Conservation (phyloP, 2,113 vertebrate species). For the Mesitornis unicolor region DNA sequence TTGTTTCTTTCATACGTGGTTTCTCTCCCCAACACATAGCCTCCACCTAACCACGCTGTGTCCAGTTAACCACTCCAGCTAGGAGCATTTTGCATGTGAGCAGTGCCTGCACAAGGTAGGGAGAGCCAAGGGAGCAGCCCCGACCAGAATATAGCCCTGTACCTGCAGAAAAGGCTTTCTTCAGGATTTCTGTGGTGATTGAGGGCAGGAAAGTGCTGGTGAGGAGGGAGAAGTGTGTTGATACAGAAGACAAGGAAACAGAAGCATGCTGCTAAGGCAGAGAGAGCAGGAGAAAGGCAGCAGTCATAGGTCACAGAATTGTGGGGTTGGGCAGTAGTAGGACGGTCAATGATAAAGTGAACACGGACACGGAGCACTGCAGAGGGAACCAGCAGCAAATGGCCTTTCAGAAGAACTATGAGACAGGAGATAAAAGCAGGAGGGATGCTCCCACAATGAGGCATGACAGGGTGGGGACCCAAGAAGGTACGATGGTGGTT, state of each 20-base stretch:
- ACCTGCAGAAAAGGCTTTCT: neutral
- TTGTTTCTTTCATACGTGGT: accelerated
- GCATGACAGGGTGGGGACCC: accelerated
- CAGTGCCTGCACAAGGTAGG: accelerated
- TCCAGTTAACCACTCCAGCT: neutral
- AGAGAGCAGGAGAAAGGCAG: neutral
- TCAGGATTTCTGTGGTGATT: neutral
- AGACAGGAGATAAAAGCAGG: neutral
- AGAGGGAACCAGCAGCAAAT: accelerated
- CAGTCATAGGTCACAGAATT: neutral
- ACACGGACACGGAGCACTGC: neutral
- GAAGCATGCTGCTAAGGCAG: neutral
- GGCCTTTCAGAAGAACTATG: neutral
- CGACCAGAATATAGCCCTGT: neutral
- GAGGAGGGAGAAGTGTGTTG: neutral
- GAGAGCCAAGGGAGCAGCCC: neutral
- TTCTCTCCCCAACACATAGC: accelerated
- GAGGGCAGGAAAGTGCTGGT: neutral
- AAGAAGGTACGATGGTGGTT: neutral
- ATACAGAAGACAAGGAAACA: neutral
- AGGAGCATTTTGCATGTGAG: neutral
- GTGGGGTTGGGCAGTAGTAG: neutral
- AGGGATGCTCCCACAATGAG: neutral
- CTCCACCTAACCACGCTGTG: neutral
- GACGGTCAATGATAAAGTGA: neutral